These are phyloP conservation scores for Crepidodera aurea DNA, from an alignment of 2,888 invertebrate genomes.

Conservation along the genomic window DNA sequence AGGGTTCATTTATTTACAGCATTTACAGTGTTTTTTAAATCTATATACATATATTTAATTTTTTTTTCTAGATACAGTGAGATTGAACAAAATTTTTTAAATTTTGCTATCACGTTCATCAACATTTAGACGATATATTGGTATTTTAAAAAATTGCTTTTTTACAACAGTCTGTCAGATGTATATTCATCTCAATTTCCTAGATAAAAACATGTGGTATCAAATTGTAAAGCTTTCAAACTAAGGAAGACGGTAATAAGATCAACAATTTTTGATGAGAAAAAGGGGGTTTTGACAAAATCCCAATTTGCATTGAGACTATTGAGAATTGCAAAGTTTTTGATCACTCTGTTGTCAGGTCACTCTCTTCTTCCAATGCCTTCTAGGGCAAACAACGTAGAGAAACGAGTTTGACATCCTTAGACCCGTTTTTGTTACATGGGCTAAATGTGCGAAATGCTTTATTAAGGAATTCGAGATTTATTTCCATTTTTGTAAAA, in stretches of 20 bases:
- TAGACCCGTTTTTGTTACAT: no score
- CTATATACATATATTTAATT: slow-evolving; percentile 36
- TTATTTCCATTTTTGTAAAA: no score
- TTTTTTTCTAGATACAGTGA: slow-evolving; percentile 26
- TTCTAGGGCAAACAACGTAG: no score
- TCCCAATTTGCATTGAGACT: background rate
- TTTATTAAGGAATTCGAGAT: no score
- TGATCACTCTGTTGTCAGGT: no score
- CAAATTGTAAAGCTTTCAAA: slow-evolving; percentile 15
- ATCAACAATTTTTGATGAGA: no score
- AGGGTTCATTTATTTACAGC: slow-evolving; percentile 34
- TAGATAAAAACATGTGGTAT: slow-evolving; percentile 15
- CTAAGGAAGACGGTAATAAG: background rate
- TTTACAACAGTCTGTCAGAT: slow-evolving; percentile 27
- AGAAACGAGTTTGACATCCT: no score
- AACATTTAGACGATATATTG: slow-evolving; percentile 35
- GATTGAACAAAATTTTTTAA: slow-evolving; percentile 38
- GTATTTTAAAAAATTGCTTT: slow-evolving; percentile 43
- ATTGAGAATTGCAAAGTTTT: no score
- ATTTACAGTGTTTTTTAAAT: slow-evolving; percentile 34
- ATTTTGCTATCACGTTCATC: slow-evolving; percentile 54
- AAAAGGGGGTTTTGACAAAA: no score
- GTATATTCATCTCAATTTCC: slow-evolving; percentile 1
- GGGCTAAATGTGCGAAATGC: no score
- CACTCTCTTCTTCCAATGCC: no score